Evolutionary conservation across 2,888 invertebrate genomes (phyloP), one percentile per base, ranked within the genome.

Genomic region (Lycaena phlaeas): DNA sequence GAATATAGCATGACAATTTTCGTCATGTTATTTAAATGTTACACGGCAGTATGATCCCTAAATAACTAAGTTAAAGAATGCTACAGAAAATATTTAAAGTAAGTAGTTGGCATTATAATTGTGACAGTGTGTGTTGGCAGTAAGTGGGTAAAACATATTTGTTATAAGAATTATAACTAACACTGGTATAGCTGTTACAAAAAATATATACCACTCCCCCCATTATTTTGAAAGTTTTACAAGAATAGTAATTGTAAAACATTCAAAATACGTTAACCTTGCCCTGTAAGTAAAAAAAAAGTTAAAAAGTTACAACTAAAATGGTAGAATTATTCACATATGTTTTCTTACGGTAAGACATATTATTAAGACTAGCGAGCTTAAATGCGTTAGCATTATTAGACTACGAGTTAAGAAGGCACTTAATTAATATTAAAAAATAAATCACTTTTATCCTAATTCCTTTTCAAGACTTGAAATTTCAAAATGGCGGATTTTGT

Each of bases 351-450:
- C 25, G 36, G 17, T 46, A 28, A 40, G 43, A 46, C 39, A 40
- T 51, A 51, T 49, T 54, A 57, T 67, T 71, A 76, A 70, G 79
- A 81, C 79, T 81, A 81, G 79, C 64, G 64, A 60, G 49, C 66
- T 71, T 74, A 69, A 60, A 70, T 58, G 59, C 59, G 43, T 51
- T 41, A 50, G 59, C 53, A 54, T 54, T 53, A 52, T 44, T 42
- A 43, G 39, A 48, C 45, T 53, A 59, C 54, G 54, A 30, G 55
- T 61, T 66, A 68, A 51, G 57, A 61, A 68, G 57, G 64, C 63
- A 54, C 65, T 68, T 68, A 66, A 31, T 37, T 45, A 14, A 45
- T 59, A 56, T 47, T 52, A 58, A 61, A 60, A 57, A 46, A 48
- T 53, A 54, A 55, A 66, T 64, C 63, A 65, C 61, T 60, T 60